Base-by-base conservation (phyloP, 2,888 invertebrate genomes). In the Dorcus hopei region DNA sequence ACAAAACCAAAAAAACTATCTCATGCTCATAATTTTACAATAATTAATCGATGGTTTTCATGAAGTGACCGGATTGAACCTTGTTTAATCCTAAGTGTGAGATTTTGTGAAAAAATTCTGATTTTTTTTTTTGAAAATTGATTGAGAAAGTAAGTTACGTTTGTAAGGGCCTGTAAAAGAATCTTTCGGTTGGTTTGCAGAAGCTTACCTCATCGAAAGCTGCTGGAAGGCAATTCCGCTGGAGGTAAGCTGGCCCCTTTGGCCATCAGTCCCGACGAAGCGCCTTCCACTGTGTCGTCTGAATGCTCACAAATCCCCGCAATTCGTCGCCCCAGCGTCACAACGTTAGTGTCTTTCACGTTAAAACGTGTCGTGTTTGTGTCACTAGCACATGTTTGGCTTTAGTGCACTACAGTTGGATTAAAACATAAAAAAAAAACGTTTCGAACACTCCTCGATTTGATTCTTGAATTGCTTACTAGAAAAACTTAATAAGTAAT, bases 221-320 rank as follows among this genome's bases (percentile, higher is more conserved):
- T 77, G 64, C 63, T 76, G 61, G 74, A 75, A 53, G 75, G 75
- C 68, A 75, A 79, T 64, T 71, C 79, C 65, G 26, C 26, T 7
- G 80, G 80, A 73, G 79, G 80, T 74, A 83, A 83, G 75, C 77
- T 82, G 71, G 80, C 83, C 66, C 80, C 83, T 62, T 78, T 82
- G 70, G 80, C 81, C 65, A 82, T 79, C 74, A 83, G 82, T 72
- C 82, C 83, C 70, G 81, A 81, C 66, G 81, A 81, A 65, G 80
- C 80, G 72, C 75, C 77, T 66, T 49, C 68, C 48, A 68, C 73
- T 72, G 67, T 68, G 57, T 66, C 71, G 66, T 70, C 70, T 64
- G 72, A 74, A 64, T 67, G 68, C 59, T 67, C 70, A 67, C 70
- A 69, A 70, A 70, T 66, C 55, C 61, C 67, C 64, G 65, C 70